Evolutionary conservation across 1,140 invertebrate genomes (phyloP), one percentile per base, ranked within the genome.

Genomic region (Meloidogyne chitwoodi): DNA sequence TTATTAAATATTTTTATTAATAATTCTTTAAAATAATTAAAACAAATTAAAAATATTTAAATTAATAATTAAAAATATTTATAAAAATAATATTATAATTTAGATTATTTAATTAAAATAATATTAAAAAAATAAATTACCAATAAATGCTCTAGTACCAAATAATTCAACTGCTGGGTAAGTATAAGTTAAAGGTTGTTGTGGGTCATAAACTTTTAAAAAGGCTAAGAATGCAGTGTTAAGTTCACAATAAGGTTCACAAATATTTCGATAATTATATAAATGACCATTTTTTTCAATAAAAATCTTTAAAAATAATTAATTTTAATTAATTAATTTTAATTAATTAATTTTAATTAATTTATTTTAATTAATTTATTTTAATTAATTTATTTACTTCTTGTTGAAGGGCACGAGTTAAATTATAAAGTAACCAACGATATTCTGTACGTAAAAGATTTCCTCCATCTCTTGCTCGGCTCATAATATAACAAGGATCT

Each of bases 211-310:
- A 19, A 85, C 66, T 68, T 86, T 87, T 16, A 85, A 72, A 74
- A 85, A 85, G 2, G 84, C 85, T 19, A 87, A 64, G 41, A 85
- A 87, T 11, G 85, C 84, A 2, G 85, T 87, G 38, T 87, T 87
- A 61, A 87, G 29, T 68, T 87, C 85, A 69, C 84, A 85, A 70
- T 85, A 85, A 14, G 84, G 84, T 65, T 87, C 84, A 67, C 84
- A 85, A 19, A 85, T 63, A 65, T 87, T 83, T n/a, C 65, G 76
- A 62, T 83, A 85, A 19, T 74, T 77, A 56, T 80, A 85, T 8
- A 24, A 38, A 26, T 73, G 44, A 22, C 71, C 56, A 24, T 63
- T 34, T 16, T 29, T 67, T 8, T 67, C 38, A 0, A 77, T 44
- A 61, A 44, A 69, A 48, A 61, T 48, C 76, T 72, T 56, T 63